Evolutionary conservation across 2,113 vertebrate species (phyloP).

Genomic region (Phylloscopus whistleri): DNA sequence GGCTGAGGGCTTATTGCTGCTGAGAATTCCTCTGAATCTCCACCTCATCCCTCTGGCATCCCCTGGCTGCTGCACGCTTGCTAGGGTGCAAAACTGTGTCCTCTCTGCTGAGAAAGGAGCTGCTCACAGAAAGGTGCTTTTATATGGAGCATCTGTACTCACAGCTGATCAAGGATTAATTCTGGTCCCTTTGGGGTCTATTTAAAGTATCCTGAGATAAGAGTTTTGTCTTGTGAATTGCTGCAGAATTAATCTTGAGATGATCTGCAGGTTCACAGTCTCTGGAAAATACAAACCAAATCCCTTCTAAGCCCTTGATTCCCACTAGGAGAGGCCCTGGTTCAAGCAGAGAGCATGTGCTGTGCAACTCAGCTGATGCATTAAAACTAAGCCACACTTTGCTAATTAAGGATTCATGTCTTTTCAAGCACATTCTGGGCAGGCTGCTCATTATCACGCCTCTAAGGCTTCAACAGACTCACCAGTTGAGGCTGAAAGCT

Average conservation of each 20-base stretch:
- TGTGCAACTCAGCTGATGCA: neutral
- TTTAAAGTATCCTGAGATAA: neutral
- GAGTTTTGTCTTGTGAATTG: neutral
- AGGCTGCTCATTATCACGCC: neutral
- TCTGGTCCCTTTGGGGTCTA: neutral
- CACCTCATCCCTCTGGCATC: neutral
- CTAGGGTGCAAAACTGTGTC: neutral
- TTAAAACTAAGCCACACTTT: neutral
- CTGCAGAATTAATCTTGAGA: neutral
- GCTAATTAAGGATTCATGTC: neutral
- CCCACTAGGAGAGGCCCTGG: neutral
- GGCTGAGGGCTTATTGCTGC: neutral
- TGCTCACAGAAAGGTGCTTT: neutral
- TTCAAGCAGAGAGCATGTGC: neutral
- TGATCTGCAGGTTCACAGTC: neutral
- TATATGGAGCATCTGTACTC: neutral
- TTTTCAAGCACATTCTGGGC: neutral
- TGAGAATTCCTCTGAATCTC: neutral
- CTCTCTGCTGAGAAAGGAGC: neutral
- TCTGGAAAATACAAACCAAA: neutral
- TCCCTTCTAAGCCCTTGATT: constrained; percentile 1
- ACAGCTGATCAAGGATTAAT: neutral
- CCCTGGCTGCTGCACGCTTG: neutral
- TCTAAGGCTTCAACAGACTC: neutral
- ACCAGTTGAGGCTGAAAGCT: neutral